Conservation (phyloP, 30 jellyfish, hydroid and myxozoan species). For the Turritopsis rubra region DNA sequence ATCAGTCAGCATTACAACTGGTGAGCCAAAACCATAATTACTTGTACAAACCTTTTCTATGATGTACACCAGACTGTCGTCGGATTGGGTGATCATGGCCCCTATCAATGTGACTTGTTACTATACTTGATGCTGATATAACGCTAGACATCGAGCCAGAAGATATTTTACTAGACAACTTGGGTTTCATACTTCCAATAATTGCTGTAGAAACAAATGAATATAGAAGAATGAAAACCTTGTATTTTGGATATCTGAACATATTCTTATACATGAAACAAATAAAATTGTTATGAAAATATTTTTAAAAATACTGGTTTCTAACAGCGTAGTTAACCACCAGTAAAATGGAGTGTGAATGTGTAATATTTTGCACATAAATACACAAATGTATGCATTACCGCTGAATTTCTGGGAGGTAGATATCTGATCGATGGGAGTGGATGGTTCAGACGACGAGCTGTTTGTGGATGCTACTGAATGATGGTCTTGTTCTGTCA, state of each 20-base stretch:
- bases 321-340: too few species aligned
- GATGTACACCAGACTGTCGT: background rate
- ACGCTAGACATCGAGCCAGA: conserved; percentile 58
- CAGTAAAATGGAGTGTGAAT: too few species aligned
- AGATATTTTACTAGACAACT: conserved; percentile 46
- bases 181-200: conserved; percentile 63
- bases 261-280: too few species aligned
- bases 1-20: too few species aligned
- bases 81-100: background rate
- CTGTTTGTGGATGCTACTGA: background rate
- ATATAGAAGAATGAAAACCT: background rate
- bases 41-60: background rate
- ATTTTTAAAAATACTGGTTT: too few species aligned
- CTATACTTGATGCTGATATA: conserved; percentile 46
- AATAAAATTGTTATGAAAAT: too few species aligned
- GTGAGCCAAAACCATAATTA: background rate
- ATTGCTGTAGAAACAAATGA: conserved; percentile 37
- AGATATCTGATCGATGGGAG: background rate
- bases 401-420: background rate
- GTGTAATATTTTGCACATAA: too few species aligned
- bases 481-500: background rate
- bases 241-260: too few species aligned
- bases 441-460: background rate
- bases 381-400: too few species aligned
- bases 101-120: background rate